phyloP scores from a whole-genome alignment of 2,888 invertebrate species.

The Saturnia japonica region DNA sequence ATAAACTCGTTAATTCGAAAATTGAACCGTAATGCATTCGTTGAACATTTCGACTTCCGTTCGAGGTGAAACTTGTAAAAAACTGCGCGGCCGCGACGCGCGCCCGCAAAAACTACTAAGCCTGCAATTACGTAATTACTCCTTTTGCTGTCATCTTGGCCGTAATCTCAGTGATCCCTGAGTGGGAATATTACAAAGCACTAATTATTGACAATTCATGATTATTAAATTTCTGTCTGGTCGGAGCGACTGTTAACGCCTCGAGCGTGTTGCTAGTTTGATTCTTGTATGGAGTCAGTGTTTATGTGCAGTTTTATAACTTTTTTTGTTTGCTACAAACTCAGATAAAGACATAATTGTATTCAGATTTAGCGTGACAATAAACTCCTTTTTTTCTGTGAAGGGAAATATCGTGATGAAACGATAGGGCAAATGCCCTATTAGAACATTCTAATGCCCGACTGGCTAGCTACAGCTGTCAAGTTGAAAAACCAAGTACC shows the following conservation, averaged over 20 bases:
- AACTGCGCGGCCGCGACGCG: slow-evolving; percentile 3
- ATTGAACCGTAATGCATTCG: background rate
- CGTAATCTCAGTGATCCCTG: slow-evolving; percentile 13
- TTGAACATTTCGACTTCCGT: slow-evolving; percentile 27
- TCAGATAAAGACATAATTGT: background rate
- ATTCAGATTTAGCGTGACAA: too few relatives aligned
- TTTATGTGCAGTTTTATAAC: background rate
- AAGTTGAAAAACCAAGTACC: background rate
- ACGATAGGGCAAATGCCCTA: too few relatives aligned
- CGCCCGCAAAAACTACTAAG: background rate
- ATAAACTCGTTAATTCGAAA: slow-evolving; percentile 7
- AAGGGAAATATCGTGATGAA: too few relatives aligned
- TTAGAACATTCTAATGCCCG: too few relatives aligned
- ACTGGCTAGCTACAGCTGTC: too few relatives aligned
- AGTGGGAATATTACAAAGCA: slow-evolving; percentile 6
- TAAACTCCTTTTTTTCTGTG: too few relatives aligned
- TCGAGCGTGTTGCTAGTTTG: slow-evolving; percentile 1
- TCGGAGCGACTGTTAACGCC: background rate
- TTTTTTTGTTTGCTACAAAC: background rate
- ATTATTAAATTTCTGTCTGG: background rate
- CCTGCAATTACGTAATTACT: slow-evolving; percentile 10
- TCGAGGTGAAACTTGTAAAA: slow-evolving; percentile 20
- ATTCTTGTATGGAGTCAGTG: background rate
- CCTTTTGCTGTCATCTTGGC: background rate
- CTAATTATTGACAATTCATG: background rate